phyloP scores from a whole-genome alignment of 64 coral and sea anemone genomes.

The Montipora cactus region DNA sequence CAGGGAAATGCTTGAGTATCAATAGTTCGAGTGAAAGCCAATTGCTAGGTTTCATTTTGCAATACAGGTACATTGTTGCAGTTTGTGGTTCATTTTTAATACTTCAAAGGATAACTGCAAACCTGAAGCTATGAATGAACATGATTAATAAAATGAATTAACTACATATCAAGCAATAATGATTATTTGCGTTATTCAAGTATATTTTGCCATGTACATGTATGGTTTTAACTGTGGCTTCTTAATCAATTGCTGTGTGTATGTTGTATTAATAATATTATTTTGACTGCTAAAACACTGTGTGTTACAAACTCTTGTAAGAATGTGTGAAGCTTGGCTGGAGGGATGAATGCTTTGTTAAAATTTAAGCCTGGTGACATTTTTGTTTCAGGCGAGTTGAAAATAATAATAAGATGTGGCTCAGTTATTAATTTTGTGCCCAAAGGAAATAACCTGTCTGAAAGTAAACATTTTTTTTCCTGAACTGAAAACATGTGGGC shows the following conservation, averaged over 20 bases:
- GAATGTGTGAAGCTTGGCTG: too few species aligned
- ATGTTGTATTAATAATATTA: too few species aligned
- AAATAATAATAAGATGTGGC: background rate
- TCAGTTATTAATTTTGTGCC: background rate
- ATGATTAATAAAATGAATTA: background rate
- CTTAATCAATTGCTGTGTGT: too few species aligned
- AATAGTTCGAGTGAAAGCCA: too few species aligned
- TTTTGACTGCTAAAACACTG: too few species aligned
- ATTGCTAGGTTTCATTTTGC: too few species aligned
- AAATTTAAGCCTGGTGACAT: too few species aligned
- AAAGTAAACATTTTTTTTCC: background rate
- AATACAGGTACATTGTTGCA: too few species aligned
- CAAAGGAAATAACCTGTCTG: background rate
- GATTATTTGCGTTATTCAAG: background rate
- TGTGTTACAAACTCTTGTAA: too few species aligned
- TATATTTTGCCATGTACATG: background rate
- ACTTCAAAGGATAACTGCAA: too few species aligned
- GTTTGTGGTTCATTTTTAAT: background rate
- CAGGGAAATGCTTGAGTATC: too few species aligned
- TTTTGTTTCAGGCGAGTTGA: background rate
- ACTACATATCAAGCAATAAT: background rate
- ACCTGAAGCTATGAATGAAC: background rate
- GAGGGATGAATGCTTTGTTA: too few species aligned
- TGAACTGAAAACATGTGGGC: background rate
- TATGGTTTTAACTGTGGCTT: background rate